Conservation (phyloP, 2,888 invertebrate genomes). For the Orgyia antiqua region DNA sequence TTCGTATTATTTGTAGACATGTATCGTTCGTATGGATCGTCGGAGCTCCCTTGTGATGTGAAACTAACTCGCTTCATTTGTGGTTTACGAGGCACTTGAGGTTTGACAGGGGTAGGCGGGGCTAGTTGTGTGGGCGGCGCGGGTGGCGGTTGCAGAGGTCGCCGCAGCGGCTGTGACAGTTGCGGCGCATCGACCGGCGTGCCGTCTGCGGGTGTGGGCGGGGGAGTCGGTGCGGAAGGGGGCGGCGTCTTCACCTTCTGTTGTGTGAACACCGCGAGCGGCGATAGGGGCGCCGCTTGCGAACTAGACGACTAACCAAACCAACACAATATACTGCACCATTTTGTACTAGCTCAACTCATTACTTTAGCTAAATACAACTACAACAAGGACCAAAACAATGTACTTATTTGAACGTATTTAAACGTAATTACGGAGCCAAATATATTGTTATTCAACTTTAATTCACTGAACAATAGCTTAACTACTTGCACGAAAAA, state of each 20-base stretch:
- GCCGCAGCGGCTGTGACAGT: constrained; percentile 32
- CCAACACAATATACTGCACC: constrained; percentile 63
- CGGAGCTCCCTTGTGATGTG: constrained; percentile 50
- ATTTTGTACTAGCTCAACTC: constrained; percentile 36
- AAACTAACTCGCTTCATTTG: constrained; percentile 74
- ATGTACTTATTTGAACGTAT: constrained; percentile 32
- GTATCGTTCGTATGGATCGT: constrained; percentile 39
- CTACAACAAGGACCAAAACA: constrained; percentile 41
- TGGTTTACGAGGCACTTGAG: constrained; percentile 70
- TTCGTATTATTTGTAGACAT: constrained; percentile 40
- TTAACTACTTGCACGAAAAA: constrained; percentile 69
- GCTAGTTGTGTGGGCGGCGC: constrained; percentile 29
- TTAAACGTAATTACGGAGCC: constrained; percentile 18
- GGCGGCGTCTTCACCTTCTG: constrained; percentile 49
- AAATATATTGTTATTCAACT: constrained; percentile 12
- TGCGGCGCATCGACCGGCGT: constrained; percentile 24
- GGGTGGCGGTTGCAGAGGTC: constrained; percentile 38
- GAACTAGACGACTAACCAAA: constrained; percentile 71
- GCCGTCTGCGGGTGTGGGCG: constrained; percentile 35
- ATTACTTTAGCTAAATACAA: constrained; percentile 31
- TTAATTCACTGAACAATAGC: constrained; percentile 28
- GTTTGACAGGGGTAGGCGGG: constrained; percentile 50
- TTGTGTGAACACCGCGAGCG: constrained; percentile 58
- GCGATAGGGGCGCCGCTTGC: constrained; percentile 55
- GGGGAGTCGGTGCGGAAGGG: constrained; percentile 36